Base-by-base conservation (phyloP, 2,888 invertebrate genomes). In the Dinocampus coccinellae region DNA sequence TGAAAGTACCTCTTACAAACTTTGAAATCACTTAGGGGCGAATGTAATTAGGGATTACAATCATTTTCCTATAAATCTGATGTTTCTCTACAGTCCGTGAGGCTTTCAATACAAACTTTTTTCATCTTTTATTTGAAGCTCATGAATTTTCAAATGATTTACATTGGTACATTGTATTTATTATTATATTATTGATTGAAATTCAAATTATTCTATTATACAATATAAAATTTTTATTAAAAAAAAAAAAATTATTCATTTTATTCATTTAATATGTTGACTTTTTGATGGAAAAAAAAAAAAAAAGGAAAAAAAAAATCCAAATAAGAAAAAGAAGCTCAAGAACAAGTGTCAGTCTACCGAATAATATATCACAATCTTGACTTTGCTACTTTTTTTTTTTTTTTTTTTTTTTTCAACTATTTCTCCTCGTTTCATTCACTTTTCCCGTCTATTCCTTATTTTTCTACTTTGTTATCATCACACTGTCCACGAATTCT, bases 21-120 rank as follows among this genome's bases (percentile, higher is more conserved):
- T 74, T 68, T 34, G 33, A 13, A 61, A 69, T 65, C 52, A 26
- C 57, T 26, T 24, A 61, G 58, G n/a, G 67, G 61, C 16, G 61
- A 74, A 70, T 69, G 39, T 36, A 72, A 68, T 66, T 70, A 68
- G 47, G 72, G 70, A 70, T 74, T 70, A 72, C 62, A 62, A 20
- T 64, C 52, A 72, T 72, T 74, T 66, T 53, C 72, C 16, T 26
- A 10, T 16, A 69, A 60, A 64, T 34, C 29, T 33, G 29, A 20
- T 34, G 26, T 9, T 33, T 34, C 34, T 4, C 29, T 16, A 10
- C 29, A 58, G 34, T 29, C 33, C 6, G n/a, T n/a, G 13, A 20
- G 22, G 26, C 34, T 26, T 53, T 33, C 29, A 7, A 7, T 9
- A 9, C n/a, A 26, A 22, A 42, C 39, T 52, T 39, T 26, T 72